A percentile compares a stretch with the other conserved stretches of the same genome.
phyloP scores from a whole-genome alignment of 2,888 invertebrate genomes.

The Dendrolimus pini region DNA sequence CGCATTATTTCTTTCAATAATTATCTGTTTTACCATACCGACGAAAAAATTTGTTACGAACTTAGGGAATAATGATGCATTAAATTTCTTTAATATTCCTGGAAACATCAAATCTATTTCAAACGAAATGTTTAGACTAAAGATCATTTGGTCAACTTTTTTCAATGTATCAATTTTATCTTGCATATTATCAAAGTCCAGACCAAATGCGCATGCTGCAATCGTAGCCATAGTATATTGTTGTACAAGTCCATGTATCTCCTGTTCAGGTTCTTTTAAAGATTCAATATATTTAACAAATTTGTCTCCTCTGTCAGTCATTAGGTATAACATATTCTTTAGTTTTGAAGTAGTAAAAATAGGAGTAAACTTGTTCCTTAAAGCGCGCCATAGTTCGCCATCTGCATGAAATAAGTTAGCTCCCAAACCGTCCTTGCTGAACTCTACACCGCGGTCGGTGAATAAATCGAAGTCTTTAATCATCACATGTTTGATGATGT shows the following conservation, averaged over 20 bases:
- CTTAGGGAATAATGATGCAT: constrained; percentile 26
- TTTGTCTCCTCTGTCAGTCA: constrained; percentile 29
- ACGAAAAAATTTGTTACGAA: constrained; percentile 24
- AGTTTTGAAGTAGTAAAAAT: constrained; percentile 47
- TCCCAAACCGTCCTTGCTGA: constrained; percentile 35
- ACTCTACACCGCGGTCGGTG: constrained; percentile 34
- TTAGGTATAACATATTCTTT: constrained; percentile 43
- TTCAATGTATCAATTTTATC: constrained; percentile 15
- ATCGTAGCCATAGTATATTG: constrained; percentile 34
- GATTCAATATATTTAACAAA: constrained; percentile 24
- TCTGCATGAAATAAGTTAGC: constrained; percentile 40
- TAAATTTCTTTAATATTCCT: constrained; percentile 30
- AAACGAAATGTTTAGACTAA: constrained; percentile 12
- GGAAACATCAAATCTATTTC: constrained; percentile 40
- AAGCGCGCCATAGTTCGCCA: constrained; percentile 35
- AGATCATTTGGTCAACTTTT: constrained; percentile 16
- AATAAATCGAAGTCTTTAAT: constrained; percentile 47
- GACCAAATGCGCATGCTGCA: constrained; percentile 34
- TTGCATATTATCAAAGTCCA: constrained; percentile 25
- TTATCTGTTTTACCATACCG: constrained; percentile 24
- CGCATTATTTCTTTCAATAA: constrained; percentile 29
- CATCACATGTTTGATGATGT: constrained; percentile 39
- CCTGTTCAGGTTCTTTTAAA: constrained; percentile 21
- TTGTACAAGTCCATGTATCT: constrained; percentile 27
- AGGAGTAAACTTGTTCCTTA: constrained; percentile 39